These are phyloP conservation scores for Diglossa brunneiventris DNA, from an alignment of 2,113 vertebrate species.

Conservation along the genomic window DNA sequence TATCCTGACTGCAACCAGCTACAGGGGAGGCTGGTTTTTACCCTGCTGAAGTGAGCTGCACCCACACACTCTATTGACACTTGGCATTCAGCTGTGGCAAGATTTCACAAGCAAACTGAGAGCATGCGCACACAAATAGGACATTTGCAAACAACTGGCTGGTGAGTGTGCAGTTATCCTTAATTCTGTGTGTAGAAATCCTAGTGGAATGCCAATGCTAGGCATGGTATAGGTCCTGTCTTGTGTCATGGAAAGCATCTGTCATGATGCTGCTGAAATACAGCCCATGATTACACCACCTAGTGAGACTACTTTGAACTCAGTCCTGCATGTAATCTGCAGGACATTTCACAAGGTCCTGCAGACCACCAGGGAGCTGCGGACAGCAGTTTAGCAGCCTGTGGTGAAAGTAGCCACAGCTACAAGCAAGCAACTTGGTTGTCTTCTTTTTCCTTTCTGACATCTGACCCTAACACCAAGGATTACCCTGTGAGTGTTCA, in stretches of 20 bases:
- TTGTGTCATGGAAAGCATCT: constrained; percentile 1
- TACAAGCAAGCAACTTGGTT: fast-evolving
- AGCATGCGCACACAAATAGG: fast-evolving
- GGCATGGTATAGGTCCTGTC: neutral
- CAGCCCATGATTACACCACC: neutral
- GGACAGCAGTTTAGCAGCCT: neutral
- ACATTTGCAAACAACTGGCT: neutral
- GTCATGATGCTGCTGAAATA: constrained; percentile 7
- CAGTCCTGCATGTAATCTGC: neutral
- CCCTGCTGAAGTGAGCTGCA: neutral
- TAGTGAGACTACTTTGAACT: constrained; percentile 18
- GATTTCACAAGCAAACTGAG: neutral
- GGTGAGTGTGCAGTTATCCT: neutral
- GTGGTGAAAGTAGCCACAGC: neutral
- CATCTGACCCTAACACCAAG: neutral
- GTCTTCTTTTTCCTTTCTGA: neutral
- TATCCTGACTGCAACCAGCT: neutral
- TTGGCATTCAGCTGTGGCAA: neutral
- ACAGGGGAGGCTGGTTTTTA: neutral
- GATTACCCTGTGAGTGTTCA: neutral
- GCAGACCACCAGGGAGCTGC: neutral
- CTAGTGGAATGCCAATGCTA: neutral
- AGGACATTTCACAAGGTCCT: neutral
- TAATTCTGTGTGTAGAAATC: neutral
- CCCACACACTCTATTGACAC: neutral